These are phyloP conservation scores for Mimas tiliae DNA, from an alignment of 2,888 invertebrate species.

Conservation along the genomic window DNA sequence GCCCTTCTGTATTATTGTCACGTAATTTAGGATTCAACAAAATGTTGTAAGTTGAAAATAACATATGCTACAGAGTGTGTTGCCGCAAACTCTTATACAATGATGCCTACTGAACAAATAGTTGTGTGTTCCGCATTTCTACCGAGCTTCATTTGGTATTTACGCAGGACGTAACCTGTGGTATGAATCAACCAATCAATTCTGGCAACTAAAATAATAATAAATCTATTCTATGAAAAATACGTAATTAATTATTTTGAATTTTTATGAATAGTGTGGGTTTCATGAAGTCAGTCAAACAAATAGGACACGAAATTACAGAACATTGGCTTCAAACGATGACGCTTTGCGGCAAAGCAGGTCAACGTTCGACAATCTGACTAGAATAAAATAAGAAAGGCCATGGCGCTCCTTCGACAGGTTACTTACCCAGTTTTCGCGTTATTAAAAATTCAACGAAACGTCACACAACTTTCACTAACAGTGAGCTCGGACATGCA, in stretches of 20 bases:
- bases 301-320: not conserved
- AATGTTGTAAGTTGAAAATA: slow-evolving; percentile 82
- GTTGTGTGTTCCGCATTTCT: slow-evolving; percentile 84
- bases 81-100: slow-evolving; percentile 83
- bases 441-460: slow-evolving; percentile 80
- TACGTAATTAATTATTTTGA: slow-evolving; percentile 15
- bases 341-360: slow-evolving; percentile 46
- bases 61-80: slow-evolving; percentile 75
- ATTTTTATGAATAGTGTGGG: not conserved
- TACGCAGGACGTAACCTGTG: slow-evolving; percentile 73
- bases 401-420: slow-evolving; percentile 68
- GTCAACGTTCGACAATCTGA: slow-evolving; percentile 72
- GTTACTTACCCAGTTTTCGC: slow-evolving; percentile 77
- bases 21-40: slow-evolving; percentile 78
- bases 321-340: not conserved
- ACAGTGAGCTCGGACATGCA: slow-evolving; percentile 54
- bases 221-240: slow-evolving; percentile 37
- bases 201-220: slow-evolving; percentile 48
- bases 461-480: slow-evolving; percentile 81
- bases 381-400: slow-evolving; percentile 78
- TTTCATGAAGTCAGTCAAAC: not conserved
- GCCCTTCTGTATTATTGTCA: slow-evolving; percentile 74
- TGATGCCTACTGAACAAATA: slow-evolving; percentile 82
- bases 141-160: slow-evolving; percentile 68
- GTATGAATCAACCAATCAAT: slow-evolving; percentile 48